Evolutionary conservation across 2,888 invertebrate species (phyloP).

Genomic region (Margaritifera margaritifera): DNA sequence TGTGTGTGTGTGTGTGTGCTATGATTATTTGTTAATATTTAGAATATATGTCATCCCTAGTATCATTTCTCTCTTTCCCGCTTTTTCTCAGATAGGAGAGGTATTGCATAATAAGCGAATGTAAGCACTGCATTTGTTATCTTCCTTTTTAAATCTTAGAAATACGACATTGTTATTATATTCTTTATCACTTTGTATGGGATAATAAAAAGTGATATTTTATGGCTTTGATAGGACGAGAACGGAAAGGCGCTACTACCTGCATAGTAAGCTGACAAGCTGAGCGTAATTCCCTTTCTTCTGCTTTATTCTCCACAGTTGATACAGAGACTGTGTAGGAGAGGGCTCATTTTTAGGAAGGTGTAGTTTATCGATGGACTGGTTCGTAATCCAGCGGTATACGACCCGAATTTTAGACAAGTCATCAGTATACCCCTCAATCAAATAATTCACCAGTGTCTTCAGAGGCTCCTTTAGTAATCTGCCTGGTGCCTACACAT

Average conservation of each 20-base stretch:
- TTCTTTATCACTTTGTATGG: no score
- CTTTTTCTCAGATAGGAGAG: no score
- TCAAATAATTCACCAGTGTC: conserved; percentile 45
- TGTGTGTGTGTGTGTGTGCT: no score
- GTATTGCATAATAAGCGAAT: no score
- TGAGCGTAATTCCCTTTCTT: conserved; percentile 66
- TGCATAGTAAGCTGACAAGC: conserved; percentile 58
- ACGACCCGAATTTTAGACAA: conserved; percentile 53
- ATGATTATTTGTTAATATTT: no score
- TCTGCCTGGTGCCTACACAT: conserved; percentile 45
- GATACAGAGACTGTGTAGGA: conserved; percentile 54
- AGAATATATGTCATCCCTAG: no score
- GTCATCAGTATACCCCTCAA: conserved; percentile 34
- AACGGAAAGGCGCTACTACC: conserved; percentile 25
- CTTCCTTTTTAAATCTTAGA: no score
- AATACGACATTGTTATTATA: no score
- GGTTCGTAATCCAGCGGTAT: conserved; percentile 63
- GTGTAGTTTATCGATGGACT: conserved; percentile 46
- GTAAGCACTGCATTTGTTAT: no score
- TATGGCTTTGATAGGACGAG: no score
- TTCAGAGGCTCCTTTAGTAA: conserved; percentile 41
- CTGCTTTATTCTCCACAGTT: conserved; percentile 61
- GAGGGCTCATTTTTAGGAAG: conserved; percentile 51
- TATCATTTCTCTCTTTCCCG: no score
- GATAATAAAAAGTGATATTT: no score